Evolutionary conservation across 2,888 invertebrate genomes (phyloP).

Genomic region (Psylliodes chrysocephalus): DNA sequence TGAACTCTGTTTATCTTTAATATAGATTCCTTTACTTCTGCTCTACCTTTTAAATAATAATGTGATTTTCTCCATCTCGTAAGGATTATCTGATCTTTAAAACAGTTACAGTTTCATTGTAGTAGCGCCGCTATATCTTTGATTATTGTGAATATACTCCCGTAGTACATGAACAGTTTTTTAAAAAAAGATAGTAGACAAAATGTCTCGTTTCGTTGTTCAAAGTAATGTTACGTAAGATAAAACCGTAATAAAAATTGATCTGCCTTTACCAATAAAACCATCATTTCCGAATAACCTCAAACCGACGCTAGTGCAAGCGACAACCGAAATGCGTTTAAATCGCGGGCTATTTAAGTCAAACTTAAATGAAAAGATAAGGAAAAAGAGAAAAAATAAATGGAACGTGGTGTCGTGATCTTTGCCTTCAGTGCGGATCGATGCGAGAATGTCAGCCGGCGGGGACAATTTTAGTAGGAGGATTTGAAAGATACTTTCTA

Average conservation of each 20-base stretch:
- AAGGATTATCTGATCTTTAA: no score
- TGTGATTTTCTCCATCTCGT: no score
- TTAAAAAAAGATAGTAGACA: no score
- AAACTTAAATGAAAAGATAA: slow-evolving; percentile 14
- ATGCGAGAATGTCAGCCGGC: background rate
- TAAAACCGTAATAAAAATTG: slow-evolving; percentile 1
- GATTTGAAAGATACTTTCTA: slow-evolving; percentile 11
- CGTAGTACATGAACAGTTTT: no score
- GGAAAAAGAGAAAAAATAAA: slow-evolving; percentile 15
- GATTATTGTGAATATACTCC: no score
- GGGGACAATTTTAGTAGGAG: slow-evolving; percentile 9
- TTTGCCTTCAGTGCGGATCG: slow-evolving; percentile 1
- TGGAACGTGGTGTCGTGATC: slow-evolving; percentile 17
- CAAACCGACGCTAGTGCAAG: slow-evolving; percentile 1
- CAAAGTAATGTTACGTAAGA: no score
- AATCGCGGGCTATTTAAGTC: slow-evolving; percentile 1
- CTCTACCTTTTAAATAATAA: no score
- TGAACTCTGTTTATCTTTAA: no score
- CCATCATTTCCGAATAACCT: background rate
- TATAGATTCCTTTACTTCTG: no score
- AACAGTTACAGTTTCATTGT: no score
- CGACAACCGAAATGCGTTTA: slow-evolving; percentile 4
- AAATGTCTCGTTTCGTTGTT: no score
- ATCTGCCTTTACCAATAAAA: background rate
- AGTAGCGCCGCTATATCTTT: no score